phyloP scores from a whole-genome alignment of 2,888 invertebrate genomes.

The Eupelmus urozonus region DNA sequence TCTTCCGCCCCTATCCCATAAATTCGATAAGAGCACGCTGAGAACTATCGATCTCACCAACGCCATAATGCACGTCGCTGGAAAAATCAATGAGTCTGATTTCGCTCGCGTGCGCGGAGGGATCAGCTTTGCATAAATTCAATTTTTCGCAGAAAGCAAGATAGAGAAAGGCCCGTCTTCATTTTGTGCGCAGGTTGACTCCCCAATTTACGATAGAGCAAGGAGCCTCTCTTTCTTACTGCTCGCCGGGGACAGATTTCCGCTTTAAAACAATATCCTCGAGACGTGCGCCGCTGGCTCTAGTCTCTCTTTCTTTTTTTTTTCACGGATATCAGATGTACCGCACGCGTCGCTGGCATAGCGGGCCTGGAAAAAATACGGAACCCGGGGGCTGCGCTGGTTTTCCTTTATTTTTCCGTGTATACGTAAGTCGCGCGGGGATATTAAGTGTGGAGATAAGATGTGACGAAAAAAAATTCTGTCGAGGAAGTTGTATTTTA shows the following conservation, averaged over 20 bases:
- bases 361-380: conserved; percentile 7
- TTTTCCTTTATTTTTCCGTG: not conserved
- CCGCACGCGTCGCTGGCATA: not conserved
- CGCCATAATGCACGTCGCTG: conserved; percentile 28
- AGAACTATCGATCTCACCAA: conserved; percentile 24
- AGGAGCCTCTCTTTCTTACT: conserved; percentile 60
- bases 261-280: conserved; percentile 75
- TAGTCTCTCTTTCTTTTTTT: not conserved
- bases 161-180: conserved; percentile 54
- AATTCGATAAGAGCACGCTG: conserved; percentile 10
- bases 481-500: too few species aligned
- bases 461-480: conserved; percentile 1
- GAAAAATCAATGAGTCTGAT: conserved; percentile 51
- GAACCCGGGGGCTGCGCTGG: not conserved
- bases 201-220: conserved; percentile 69
- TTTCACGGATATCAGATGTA: conserved; percentile 41
- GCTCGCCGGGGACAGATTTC: conserved; percentile 74
- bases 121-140: conserved; percentile 57
- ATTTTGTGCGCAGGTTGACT: conserved; percentile 61
- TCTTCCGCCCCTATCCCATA: not conserved
- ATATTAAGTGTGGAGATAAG: conserved; percentile 23
- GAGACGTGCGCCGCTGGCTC: conserved; percentile 25
- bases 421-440: not conserved
- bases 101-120: conserved; percentile 7
- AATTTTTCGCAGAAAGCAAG: conserved; percentile 47